Base-by-base conservation (phyloP, 2,888 invertebrate species). In the Argynnis bischoffii region DNA sequence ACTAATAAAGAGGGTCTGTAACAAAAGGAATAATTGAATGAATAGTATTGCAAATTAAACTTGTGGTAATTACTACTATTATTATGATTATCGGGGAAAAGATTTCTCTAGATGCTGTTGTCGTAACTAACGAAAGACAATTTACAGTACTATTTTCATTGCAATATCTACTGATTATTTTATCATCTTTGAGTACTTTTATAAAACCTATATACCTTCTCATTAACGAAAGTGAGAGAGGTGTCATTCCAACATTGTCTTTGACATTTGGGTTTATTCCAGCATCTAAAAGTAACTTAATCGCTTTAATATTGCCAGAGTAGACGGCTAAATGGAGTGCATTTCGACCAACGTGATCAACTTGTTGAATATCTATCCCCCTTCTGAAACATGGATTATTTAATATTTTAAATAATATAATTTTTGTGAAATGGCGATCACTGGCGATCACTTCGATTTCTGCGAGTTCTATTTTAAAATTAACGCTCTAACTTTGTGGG, bases 161-260 rank as follows among this genome's bases (percentile, higher is more conserved):
- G 11, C 2, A 8, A 41, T 41, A n/a, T n/a, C n/a, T n/a, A 41
- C 35, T 41, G 41, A 14, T 41, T 53, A 50, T 55, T 51, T 66
- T 15, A 41, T 18, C 0, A 53, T 48, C 87, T 89, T 76, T 55
- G 81, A 83, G 50, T 48, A 1, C 26, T n/a, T 47, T 11, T 14
- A 55, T 4, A 66, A 18, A 16, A 54, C 51, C 48, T 51, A 11
- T 41, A 66, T 74, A 90, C 91, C 84, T 87, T 78, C 92, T 88
- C 82, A 92, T 84, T 26, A 91, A 72, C 78, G 88, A 84, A 55
- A 88, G 74, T 0, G 88, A 89, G 6, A 93, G 81, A 4, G 93
- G 91, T n/a, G 93, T 90, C 85, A 90, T 86, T 35, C 88, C 89
- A 47, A 93, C 78, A 51, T 84, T 79, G 73, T 93, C 93, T 71